phyloP scores from a whole-genome alignment of 2,113 vertebrate genomes.

The Eonycteris spelaea region DNA sequence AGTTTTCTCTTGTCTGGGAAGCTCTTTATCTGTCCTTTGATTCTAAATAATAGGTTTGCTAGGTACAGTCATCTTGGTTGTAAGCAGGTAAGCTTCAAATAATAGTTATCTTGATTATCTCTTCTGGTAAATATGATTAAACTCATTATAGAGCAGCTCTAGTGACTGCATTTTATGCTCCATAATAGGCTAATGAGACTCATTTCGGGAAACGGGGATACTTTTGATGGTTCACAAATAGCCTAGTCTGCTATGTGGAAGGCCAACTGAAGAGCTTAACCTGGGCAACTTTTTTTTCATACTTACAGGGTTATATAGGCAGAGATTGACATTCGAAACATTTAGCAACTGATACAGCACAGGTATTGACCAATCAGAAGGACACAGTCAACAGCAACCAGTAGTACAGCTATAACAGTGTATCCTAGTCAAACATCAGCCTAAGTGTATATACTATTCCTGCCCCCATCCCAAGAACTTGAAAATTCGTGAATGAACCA shows the following conservation, averaged over 20 bases:
- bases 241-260: background rate
- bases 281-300: background rate
- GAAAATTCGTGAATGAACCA: background rate
- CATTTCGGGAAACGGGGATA: background rate
- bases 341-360: background rate
- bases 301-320: background rate
- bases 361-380: background rate
- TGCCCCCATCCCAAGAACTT: background rate
- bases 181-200: background rate
- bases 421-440: background rate
- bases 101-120: background rate
- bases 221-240: background rate
- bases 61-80: no score
- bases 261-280: background rate
- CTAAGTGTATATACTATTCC: background rate
- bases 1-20: no score
- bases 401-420: accelerated
- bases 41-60: no score
- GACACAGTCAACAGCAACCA: background rate
- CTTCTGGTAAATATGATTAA: background rate
- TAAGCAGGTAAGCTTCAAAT: background rate
- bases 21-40: no score
- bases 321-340: background rate
- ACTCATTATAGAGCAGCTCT: background rate
- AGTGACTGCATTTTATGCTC: background rate